Evolutionary conservation across 2,113 vertebrate species (phyloP).

Genomic region (Stercorarius parasiticus): DNA sequence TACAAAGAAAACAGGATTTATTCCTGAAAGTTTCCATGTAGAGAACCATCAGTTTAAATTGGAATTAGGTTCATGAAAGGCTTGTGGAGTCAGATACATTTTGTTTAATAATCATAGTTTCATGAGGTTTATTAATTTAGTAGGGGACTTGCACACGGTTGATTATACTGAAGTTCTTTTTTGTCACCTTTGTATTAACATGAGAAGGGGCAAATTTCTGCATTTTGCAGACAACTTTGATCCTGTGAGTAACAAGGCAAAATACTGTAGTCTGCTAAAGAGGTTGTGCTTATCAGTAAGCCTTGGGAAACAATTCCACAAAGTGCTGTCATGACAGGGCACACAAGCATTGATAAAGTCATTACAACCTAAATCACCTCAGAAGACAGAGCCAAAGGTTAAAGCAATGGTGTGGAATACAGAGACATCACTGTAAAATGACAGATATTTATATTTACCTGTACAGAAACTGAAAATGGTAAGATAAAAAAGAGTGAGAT

Average conservation of each 20-base stretch:
- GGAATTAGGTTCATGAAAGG: neutral
- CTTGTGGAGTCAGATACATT: neutral
- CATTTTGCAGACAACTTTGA: neutral
- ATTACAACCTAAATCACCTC: neutral
- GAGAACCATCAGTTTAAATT: neutral
- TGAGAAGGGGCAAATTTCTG: neutral
- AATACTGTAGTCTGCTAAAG: neutral
- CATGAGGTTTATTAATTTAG: neutral
- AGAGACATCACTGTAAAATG: neutral
- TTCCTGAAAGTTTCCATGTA: neutral
- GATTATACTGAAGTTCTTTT: neutral
- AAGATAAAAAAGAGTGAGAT: neutral
- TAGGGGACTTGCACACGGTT: neutral
- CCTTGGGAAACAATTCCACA: neutral
- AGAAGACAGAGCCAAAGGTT: neutral
- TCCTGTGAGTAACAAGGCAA: neutral
- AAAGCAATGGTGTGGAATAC: neutral
- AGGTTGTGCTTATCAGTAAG: neutral
- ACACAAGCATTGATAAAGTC: neutral
- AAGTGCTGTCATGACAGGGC: neutral
- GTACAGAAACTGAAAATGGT: neutral
- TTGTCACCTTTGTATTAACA: neutral
- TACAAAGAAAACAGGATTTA: neutral
- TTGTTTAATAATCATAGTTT: neutral
- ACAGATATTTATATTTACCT: neutral